These are phyloP conservation scores for Colossoma macropomum DNA, from an alignment of 2,113 vertebrate species.

Conservation along the genomic window DNA sequence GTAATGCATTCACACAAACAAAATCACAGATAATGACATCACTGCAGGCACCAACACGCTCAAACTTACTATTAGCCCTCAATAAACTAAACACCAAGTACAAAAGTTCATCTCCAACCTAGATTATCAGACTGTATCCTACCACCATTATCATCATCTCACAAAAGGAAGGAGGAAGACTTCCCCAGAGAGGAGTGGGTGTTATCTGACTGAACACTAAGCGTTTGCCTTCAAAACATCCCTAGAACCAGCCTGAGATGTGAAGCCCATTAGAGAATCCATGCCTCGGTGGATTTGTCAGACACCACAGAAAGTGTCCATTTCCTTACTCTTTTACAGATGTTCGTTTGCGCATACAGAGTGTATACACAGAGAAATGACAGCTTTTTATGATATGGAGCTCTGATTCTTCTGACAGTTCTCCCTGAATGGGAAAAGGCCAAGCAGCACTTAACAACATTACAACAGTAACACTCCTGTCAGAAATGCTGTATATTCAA, in stretches of 20 bases:
- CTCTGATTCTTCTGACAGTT: constrained; percentile 73
- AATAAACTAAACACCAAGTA: not conserved
- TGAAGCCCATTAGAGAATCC: constrained; percentile 55
- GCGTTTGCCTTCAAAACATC: not conserved
- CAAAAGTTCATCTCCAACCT: not conserved
- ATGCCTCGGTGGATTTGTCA: constrained; percentile 72
- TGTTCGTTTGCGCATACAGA: constrained; percentile 69
- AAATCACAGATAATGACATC: not conserved
- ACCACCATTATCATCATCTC: not conserved
- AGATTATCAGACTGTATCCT: not conserved
- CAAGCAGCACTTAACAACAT: not conserved
- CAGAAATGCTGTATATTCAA: not conserved
- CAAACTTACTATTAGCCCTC: too few relatives aligned
- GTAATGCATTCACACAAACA: constrained; percentile 3
- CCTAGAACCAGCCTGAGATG: not conserved
- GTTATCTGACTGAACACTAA: not conserved
- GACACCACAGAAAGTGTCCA: constrained; percentile 69
- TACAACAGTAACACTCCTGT: not conserved
- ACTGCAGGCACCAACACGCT: not conserved
- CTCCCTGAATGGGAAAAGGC: constrained; percentile 59
- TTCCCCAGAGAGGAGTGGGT: not conserved
- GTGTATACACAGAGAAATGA: constrained; percentile 77
- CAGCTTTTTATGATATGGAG: constrained; percentile 71
- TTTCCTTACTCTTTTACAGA: constrained; percentile 69
- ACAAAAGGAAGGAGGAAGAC: not conserved